Evolutionary conservation across 2,888 invertebrate species (phyloP).

Genomic region (Rhopalosiphum nymphaeae): DNA sequence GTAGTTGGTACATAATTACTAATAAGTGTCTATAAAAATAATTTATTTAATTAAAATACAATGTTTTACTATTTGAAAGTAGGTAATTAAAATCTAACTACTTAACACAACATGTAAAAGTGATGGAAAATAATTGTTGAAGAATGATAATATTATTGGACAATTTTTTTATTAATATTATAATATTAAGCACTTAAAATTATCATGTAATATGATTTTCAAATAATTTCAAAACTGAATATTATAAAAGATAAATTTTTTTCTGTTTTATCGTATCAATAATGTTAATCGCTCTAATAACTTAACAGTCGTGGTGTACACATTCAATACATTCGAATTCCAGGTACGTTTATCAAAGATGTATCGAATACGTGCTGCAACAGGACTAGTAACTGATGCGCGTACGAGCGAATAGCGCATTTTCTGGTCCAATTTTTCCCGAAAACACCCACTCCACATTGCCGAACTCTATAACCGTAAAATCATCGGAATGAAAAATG

Average conservation of each 20-base stretch:
- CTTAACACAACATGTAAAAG: neutral
- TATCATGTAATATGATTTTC: neutral
- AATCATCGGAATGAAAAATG: conserved; percentile 61
- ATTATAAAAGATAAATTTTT: neutral
- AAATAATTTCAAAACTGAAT: neutral
- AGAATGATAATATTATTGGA: neutral
- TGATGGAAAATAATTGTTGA: neutral
- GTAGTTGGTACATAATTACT: neutral
- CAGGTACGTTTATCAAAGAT: neutral
- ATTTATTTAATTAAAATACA: neutral
- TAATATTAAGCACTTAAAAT: neutral
- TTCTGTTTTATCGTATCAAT: neutral
- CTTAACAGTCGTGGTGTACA: neutral
- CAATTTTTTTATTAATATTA: neutral
- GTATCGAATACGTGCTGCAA: neutral
- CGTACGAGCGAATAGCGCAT: neutral
- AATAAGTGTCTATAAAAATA: neutral
- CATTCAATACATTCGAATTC: neutral
- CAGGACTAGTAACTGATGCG: neutral
- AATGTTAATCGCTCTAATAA: neutral
- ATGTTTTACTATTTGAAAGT: neutral
- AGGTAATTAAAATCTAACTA: neutral
- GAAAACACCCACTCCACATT: neutral
- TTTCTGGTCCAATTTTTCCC: neutral
- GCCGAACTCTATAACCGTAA: conserved; percentile 52